These are phyloP conservation scores for Amiota mariae DNA, from an alignment of 2,888 invertebrate genomes.

Conservation along the genomic window DNA sequence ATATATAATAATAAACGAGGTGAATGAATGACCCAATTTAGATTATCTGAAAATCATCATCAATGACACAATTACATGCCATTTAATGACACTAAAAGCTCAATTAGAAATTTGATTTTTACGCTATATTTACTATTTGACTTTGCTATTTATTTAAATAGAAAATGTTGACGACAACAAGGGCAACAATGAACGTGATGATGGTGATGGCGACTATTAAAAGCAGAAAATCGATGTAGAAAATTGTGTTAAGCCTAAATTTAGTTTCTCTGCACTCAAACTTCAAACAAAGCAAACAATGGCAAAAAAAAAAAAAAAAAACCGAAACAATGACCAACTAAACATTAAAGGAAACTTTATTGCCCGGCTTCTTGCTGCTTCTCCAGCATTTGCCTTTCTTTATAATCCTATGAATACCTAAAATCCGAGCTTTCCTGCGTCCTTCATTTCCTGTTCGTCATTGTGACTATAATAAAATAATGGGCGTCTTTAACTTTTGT, in stretches of 20 bases:
- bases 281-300: slow-evolving; percentile 11
- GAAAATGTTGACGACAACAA: neutral
- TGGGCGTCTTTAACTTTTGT: slow-evolving; percentile 7
- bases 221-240: slow-evolving; percentile 13
- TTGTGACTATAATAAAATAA: neutral
- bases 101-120: neutral
- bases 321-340: slow-evolving; percentile 22
- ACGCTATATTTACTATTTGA: neutral
- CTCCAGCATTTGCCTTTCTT: neutral
- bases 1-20: neutral
- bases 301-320: no score
- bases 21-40: slow-evolving; percentile 8
- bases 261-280: slow-evolving; percentile 16
- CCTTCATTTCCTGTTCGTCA: neutral
- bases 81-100: slow-evolving; percentile 11
- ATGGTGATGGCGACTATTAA: neutral
- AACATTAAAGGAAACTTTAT: neutral
- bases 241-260: slow-evolving; percentile 21
- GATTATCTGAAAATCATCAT: slow-evolving; percentile 14
- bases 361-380: slow-evolving; percentile 6
- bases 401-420: no score
- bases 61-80: slow-evolving; percentile 21
- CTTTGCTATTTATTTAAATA: neutral
- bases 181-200: no score
- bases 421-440: neutral